Evolutionary conservation across 2,113 vertebrate genomes (phyloP).

Genomic region (Blennius ocellaris): DNA sequence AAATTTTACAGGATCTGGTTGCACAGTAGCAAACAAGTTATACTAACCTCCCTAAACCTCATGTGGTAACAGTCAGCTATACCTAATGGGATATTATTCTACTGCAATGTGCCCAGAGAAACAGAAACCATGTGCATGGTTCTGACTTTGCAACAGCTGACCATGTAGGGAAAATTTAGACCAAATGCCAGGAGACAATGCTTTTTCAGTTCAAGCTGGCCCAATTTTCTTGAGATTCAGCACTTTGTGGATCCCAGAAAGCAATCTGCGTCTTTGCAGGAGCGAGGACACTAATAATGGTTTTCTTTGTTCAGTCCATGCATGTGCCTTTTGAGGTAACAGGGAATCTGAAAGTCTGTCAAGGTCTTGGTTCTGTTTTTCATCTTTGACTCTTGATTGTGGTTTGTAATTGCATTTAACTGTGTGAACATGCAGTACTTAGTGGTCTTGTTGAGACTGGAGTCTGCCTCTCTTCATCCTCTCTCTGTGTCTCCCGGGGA

Average conservation of each 20-base stretch:
- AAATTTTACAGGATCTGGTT: conserved; percentile 30
- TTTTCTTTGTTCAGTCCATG: not conserved
- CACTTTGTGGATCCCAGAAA: conserved; percentile 31
- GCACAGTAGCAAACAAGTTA: conserved; percentile 54
- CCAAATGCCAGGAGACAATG: conserved; percentile 53
- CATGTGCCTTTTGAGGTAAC: not conserved
- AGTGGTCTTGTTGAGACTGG: conserved; percentile 26
- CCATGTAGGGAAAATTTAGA: conserved; percentile 38
- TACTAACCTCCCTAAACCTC: conserved; percentile 57
- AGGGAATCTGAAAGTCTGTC: not conserved
- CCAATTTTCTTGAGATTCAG: conserved; percentile 42
- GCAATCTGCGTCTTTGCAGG: conserved; percentile 12
- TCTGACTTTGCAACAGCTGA: conserved; percentile 49
- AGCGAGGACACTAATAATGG: not conserved
- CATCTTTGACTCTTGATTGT: not conserved
- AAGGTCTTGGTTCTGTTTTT: not conserved
- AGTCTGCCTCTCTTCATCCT: conserved; percentile 26
- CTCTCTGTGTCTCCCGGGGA: conserved; percentile 53
- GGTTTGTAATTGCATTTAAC: conserved; percentile 52
- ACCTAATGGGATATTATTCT: conserved; percentile 59
- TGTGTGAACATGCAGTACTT: conserved; percentile 29
- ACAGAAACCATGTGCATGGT: conserved; percentile 36
- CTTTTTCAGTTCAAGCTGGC: conserved; percentile 57
- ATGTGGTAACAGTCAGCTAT: conserved; percentile 59
- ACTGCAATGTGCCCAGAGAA: conserved; percentile 41